These are phyloP conservation scores for Drosophila azteca DNA, from an alignment of 1,140 invertebrate species.

Conservation along the genomic window DNA sequence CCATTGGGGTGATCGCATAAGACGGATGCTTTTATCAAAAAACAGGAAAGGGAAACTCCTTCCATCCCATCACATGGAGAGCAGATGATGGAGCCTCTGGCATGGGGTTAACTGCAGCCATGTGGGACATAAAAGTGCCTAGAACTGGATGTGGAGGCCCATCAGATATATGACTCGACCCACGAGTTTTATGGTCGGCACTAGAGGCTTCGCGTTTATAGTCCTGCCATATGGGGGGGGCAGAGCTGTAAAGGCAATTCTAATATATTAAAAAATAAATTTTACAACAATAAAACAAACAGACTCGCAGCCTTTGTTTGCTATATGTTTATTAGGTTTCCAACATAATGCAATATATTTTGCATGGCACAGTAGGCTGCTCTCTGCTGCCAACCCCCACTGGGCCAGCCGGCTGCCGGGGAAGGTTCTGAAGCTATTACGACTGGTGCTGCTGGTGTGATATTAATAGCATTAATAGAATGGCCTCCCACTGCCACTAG, in stretches of 20 bases:
- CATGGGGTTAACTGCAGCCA: constrained; percentile 52
- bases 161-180: constrained; percentile 46
- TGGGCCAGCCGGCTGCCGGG: neutral
- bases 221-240: neutral
- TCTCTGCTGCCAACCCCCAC: constrained; percentile 1
- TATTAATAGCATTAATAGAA: constrained; percentile 59
- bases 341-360: constrained; percentile 49
- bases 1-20: constrained; percentile 28
- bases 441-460: constrained; percentile 4
- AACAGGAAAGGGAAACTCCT: constrained; percentile 2
- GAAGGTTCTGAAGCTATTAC: neutral
- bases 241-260: constrained; percentile 7
- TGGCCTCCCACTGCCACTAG: neutral
- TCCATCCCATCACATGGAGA: neutral
- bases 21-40: no score
- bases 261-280: constrained; percentile 49
- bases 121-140: constrained; percentile 58
- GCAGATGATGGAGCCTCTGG: constrained; percentile 9
- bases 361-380: constrained; percentile 6
- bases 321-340: constrained; percentile 61
- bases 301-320: constrained; percentile 35
- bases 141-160: neutral
- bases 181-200: constrained; percentile 37
- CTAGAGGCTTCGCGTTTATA: constrained; percentile 16
- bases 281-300: constrained; percentile 46